A percentile compares a stretch with the other conserved stretches of the same genome.
phyloP scores from a whole-genome alignment of 2,113 vertebrate genomes.

The Xyrauchen texanus region DNA sequence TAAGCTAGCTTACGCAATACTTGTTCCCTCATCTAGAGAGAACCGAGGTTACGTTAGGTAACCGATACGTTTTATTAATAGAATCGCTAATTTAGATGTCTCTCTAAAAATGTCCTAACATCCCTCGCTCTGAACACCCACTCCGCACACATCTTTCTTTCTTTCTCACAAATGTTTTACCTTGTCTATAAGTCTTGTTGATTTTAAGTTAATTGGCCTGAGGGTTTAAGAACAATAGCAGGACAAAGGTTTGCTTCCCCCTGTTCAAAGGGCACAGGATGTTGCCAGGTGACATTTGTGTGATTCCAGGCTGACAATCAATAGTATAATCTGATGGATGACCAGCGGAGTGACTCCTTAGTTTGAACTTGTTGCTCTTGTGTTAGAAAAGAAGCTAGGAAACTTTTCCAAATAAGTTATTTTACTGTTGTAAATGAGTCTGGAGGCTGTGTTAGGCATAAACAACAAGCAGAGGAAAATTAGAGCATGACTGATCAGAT shows the following conservation, averaged over 20 bases:
- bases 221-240: conserved; percentile 57
- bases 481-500: conserved; percentile 11
- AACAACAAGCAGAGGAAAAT: background rate
- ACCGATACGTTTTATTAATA: too few relatives aligned
- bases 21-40: too few relatives aligned
- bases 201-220: conserved; percentile 50
- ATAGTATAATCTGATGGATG: conserved; percentile 31
- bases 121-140: too few relatives aligned
- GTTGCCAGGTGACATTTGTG: too few relatives aligned
- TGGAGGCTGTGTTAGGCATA: background rate
- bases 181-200: conserved; percentile 22
- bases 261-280: conserved; percentile 47
- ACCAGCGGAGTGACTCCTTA: conserved; percentile 8
- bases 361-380: background rate
- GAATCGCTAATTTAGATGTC: too few relatives aligned
- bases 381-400: conserved; percentile 18
- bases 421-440: conserved; percentile 32
- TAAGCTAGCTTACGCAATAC: too few relatives aligned
- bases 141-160: too few relatives aligned
- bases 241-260: conserved; percentile 49
- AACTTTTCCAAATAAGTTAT: conserved; percentile 34
- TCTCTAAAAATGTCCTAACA: too few relatives aligned
- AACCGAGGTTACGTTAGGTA: too few relatives aligned
- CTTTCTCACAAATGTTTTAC: too few relatives aligned
- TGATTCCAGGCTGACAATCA: conserved; percentile 37